phyloP scores from a whole-genome alignment of 2,888 invertebrate species.

The Nomada ruficornis region DNA sequence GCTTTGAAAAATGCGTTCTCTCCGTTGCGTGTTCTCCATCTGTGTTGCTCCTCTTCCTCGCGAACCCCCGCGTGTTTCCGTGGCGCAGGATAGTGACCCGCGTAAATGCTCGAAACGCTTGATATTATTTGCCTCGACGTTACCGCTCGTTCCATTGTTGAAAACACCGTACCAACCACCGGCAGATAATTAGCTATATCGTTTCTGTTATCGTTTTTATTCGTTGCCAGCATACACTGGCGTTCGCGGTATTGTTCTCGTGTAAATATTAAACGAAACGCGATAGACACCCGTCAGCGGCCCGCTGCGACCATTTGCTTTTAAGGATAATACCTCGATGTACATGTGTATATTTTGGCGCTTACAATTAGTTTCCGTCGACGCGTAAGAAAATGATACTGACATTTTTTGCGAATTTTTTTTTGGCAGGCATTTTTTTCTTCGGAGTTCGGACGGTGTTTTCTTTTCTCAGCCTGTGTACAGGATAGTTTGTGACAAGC shows the following conservation, averaged over 20 bases:
- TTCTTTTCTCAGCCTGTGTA: not conserved
- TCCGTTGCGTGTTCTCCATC: not conserved
- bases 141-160: constrained; percentile 50
- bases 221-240: constrained; percentile 16
- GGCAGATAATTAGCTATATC: constrained; percentile 56
- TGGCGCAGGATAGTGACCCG: constrained; percentile 49
- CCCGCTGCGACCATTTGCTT: not conserved
- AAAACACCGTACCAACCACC: constrained; percentile 13
- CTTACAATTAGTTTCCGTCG: not conserved
- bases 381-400: constrained; percentile 6
- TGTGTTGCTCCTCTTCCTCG: not conserved
- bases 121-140: constrained; percentile 46
- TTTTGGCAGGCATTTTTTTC: not conserved
- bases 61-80: constrained; percentile 27
- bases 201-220: constrained; percentile 55
- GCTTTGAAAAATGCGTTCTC: constrained; percentile 45
- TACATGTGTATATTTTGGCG: constrained; percentile 3
- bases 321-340: constrained; percentile 6
- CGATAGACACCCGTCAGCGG: constrained; percentile 7
- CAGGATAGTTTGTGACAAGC: not conserved
- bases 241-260: constrained; percentile 23
- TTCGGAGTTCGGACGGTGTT: not conserved
- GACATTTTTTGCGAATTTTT: not conserved
- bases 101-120: constrained; percentile 38
- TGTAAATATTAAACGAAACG: constrained; percentile 41